Conservation (phyloP, 2,888 invertebrate genomes). For the Trissolcus brochymenae region DNA sequence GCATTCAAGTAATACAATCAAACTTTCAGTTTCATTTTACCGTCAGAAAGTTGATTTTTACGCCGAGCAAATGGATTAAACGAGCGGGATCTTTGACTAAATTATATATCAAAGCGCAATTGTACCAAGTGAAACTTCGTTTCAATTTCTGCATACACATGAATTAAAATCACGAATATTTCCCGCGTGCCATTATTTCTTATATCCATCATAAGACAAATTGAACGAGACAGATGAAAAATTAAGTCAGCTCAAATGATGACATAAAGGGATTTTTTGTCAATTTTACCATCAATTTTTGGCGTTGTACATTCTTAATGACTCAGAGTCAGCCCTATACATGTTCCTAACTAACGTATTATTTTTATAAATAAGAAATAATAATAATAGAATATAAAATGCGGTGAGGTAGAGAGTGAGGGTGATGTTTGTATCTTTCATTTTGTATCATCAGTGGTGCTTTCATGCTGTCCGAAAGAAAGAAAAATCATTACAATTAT, state of each 20-base stretch:
- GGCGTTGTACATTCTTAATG: too few relatives aligned
- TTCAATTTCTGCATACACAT: slow-evolving; percentile 8
- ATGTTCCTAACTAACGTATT: too few relatives aligned
- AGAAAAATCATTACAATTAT: too few relatives aligned
- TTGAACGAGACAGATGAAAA: slow-evolving; percentile 20
- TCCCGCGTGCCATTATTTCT: slow-evolving; percentile 23
- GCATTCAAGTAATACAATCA: slow-evolving; percentile 49
- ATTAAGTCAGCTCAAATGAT: slow-evolving; percentile 11
- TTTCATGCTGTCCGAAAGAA: too few relatives aligned
- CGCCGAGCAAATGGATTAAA: slow-evolving; percentile 29
- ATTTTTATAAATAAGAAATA: too few relatives aligned
- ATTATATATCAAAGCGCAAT: neutral
- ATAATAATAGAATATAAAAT: too few relatives aligned
- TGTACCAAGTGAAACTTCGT: slow-evolving; percentile 18
- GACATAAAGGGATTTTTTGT: slow-evolving; percentile 1
- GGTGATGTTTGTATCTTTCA: too few relatives aligned
- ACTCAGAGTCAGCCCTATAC: too few relatives aligned
- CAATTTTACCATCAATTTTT: too few relatives aligned
- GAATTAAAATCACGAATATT: neutral
- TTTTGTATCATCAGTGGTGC: too few relatives aligned
- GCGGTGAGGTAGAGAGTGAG: too few relatives aligned
- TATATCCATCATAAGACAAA: slow-evolving; percentile 14
- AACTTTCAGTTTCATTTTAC: slow-evolving; percentile 49
- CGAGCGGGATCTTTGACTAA: slow-evolving; percentile 15
- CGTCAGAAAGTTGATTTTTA: slow-evolving; percentile 37